Evolutionary conservation across 1,140 invertebrate genomes (phyloP), one percentile per base, ranked within the genome.

Genomic region (Monochamus saltuarius): DNA sequence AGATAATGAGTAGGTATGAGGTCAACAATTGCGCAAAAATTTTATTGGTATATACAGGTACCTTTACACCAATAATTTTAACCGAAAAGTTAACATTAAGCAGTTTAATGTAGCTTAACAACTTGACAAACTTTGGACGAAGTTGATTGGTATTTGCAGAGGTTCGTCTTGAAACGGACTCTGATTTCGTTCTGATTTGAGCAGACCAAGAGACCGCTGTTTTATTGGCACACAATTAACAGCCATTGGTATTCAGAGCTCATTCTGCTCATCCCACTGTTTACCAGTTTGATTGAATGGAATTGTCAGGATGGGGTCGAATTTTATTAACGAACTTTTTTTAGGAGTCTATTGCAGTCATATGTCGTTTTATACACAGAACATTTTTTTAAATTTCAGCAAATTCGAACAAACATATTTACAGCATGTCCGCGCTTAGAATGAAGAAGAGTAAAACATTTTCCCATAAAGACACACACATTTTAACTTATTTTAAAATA

Each of bases 121-220:
- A 29, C 22, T 6, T 29, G 22, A 29, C 22, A 46, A 46, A 46
- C 22, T 46, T 37, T 10, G 36, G 22, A 8, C 29, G 39, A 40
- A 22, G 40, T 57, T 69, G 67, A 69, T 69, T 69, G 67, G 60
- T 69, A 61, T 69, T 69, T 69, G 61, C 60, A 37, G 37, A 69
- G 65, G 67, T 67, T 69, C 67, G 65, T 63, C 65, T 69, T 65
- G 57, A 40, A 57, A 42, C 47, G 40, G 53, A 40, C 53, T 35
- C 53, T 56, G 53, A 56, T 56, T 56, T 37, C 22, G 22, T 29
- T 29, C 22, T 29, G 22, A 29, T 29, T 22, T 19, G 36, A 39
- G 57, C 47, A 34, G 39, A 39, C 43, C 53, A 39, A 40, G 39
- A 39, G 53, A 56, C 53, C 53, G 43, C 40, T 56, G 53, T 47